Evolutionary conservation across 2,797 vertebrate genomes (phyloP).

Genomic region (Sebastes jordani): DNA sequence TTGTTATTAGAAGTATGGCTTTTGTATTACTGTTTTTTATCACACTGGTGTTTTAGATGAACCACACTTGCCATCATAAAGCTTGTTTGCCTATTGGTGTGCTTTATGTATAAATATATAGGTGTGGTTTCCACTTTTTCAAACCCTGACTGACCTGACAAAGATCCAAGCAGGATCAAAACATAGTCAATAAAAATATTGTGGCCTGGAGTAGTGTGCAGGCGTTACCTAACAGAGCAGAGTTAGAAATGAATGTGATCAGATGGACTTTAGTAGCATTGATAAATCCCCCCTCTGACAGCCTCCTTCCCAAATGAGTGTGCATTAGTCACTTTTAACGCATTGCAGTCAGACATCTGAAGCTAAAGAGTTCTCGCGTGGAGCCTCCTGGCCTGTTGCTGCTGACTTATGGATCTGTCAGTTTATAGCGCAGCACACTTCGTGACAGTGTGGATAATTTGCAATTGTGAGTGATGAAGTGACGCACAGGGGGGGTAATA

Average conservation of each 20-base stretch:
- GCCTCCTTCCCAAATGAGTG: constrained; percentile 57
- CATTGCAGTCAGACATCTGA: constrained; percentile 50
- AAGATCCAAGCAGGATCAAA: too few species aligned
- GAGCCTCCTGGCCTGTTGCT: constrained; percentile 69
- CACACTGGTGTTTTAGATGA: too few species aligned
- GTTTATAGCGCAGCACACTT: constrained; percentile 66
- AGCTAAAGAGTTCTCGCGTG: constrained; percentile 58
- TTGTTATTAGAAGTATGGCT: too few species aligned
- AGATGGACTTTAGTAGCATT: constrained; percentile 55
- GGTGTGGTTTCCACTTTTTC: too few species aligned
- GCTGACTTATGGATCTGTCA: constrained; percentile 76
- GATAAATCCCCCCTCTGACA: constrained; percentile 59
- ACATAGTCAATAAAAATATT: too few species aligned
- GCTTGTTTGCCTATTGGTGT: too few species aligned
- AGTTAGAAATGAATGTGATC: constrained; percentile 35
- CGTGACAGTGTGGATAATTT: constrained; percentile 80
- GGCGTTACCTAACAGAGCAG: constrained; percentile 7
- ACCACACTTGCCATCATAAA: too few species aligned
- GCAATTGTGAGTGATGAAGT: constrained; percentile 79
- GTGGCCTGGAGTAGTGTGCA: too few species aligned
- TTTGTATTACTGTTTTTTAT: too few species aligned
- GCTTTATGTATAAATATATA: too few species aligned
- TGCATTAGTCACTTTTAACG: constrained; percentile 66
- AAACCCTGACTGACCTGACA: too few species aligned
- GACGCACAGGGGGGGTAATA: constrained; percentile 74